Conservation (phyloP, 2,113 vertebrate species). For the Myiopsitta monachus region DNA sequence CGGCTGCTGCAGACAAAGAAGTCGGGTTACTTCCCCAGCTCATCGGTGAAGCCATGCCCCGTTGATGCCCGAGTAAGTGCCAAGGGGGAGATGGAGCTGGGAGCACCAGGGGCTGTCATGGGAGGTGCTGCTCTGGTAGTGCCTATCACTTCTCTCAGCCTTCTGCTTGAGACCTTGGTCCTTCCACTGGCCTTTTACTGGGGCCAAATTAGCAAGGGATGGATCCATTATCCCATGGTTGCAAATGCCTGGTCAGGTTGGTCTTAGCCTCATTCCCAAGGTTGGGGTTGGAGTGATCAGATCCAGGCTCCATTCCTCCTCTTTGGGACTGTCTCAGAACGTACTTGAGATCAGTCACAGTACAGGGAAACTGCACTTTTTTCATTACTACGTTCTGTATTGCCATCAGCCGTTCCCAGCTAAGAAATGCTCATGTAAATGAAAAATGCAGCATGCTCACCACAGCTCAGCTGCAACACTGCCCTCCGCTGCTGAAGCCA, state of each 20-base stretch:
- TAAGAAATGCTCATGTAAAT: not conserved
- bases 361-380: not conserved
- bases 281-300: not conserved
- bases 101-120: rapidly evolving
- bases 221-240: not conserved
- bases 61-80: constrained; percentile 87
- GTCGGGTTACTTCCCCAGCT: constrained; percentile 91
- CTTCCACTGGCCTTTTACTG: not conserved
- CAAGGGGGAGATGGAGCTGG: not conserved
- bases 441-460: not conserved
- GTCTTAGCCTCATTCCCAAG: not conserved
- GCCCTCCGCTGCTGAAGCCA: not conserved
- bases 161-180: not conserved
- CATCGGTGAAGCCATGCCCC: constrained; percentile 89
- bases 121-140: not conserved
- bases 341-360: not conserved
- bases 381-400: not conserved
- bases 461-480: not conserved
- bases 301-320: not conserved
- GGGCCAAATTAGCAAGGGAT: rapidly evolving
- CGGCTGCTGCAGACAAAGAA: constrained; percentile 87
- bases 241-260: not conserved
- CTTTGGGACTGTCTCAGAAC: not conserved
- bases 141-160: not conserved
- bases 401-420: not conserved